phyloP scores from a whole-genome alignment of 2,113 vertebrate genomes.

The Chaenocephalus aceratus region DNA sequence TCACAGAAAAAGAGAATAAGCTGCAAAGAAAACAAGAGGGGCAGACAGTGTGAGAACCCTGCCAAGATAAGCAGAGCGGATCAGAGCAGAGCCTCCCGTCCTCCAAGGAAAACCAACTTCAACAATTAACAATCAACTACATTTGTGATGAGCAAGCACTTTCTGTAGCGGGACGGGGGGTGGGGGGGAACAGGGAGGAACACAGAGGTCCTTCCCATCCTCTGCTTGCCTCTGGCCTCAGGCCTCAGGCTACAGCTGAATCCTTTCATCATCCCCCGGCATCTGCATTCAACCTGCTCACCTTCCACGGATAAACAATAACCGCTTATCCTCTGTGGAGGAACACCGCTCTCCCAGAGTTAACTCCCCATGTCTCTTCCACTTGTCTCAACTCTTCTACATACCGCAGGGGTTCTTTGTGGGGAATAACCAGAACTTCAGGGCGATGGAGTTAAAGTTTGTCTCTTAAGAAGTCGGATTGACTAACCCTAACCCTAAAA shows the following conservation, averaged over 20 bases:
- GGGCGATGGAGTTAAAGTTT: neutral
- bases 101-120: conserved; percentile 19
- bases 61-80: conserved; percentile 34
- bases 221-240: conserved; percentile 8
- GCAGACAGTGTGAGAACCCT: conserved; percentile 38
- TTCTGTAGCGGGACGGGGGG: conserved; percentile 8
- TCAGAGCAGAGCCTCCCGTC: conserved; percentile 39
- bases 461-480: neutral
- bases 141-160: conserved; percentile 54
- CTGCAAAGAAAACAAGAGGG: neutral
- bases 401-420: neutral
- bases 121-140: conserved; percentile 38
- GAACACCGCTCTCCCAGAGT: neutral
- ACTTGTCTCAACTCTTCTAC: neutral
- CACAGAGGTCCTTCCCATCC: neutral
- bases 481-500: neutral
- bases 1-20: neutral
- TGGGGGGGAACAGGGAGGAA: neutral
- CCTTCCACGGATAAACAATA: conserved; percentile 25
- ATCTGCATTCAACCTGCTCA: conserved; percentile 19
- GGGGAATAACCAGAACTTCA: neutral
- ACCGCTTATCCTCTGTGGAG: neutral
- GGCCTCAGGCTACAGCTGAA: conserved; percentile 14
- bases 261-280: neutral
- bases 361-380: neutral